These are phyloP conservation scores for Oxytorus armatus DNA, from an alignment of 2,888 invertebrate species.

Conservation along the genomic window DNA sequence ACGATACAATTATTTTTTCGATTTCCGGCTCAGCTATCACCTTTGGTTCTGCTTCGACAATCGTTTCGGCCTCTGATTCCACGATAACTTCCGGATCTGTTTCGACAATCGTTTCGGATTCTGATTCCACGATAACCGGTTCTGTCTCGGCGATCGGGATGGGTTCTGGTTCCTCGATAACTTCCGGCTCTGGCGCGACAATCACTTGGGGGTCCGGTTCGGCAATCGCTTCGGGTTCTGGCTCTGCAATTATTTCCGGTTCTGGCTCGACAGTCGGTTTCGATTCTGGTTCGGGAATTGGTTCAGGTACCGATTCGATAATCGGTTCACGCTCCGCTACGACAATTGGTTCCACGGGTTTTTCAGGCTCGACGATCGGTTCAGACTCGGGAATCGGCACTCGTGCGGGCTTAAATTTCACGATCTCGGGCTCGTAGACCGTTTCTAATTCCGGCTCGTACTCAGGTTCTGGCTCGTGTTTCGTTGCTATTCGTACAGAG, in stretches of 20 bases:
- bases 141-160: conserved; percentile 54
- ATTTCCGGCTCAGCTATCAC: conserved; percentile 47
- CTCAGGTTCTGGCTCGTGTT: conserved; percentile 50
- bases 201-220: conserved; percentile 24
- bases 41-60: conserved; percentile 64
- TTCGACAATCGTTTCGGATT: conserved; percentile 38
- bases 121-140: conserved; percentile 5
- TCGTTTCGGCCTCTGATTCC: conserved; percentile 58
- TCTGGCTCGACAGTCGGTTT: conserved; percentile 57
- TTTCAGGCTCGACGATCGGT: no score
- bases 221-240: conserved; percentile 25
- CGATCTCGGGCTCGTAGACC: conserved; percentile 36
- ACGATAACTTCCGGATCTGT: conserved; percentile 54
- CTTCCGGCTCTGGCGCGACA: no score
- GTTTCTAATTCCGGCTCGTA: conserved; percentile 51
- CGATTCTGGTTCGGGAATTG: conserved; percentile 54
- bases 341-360: neutral
- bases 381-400: no score
- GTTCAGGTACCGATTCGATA: conserved; percentile 34
- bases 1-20: no score
- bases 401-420: no score
- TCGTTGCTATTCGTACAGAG: conserved; percentile 42
- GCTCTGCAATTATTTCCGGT: conserved; percentile 26
- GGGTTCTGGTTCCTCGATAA: conserved; percentile 56
- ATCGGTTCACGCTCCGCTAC: conserved; percentile 56